Conservation (phyloP, 23 tunicate species). For the Oikopleura dioica region DNA sequence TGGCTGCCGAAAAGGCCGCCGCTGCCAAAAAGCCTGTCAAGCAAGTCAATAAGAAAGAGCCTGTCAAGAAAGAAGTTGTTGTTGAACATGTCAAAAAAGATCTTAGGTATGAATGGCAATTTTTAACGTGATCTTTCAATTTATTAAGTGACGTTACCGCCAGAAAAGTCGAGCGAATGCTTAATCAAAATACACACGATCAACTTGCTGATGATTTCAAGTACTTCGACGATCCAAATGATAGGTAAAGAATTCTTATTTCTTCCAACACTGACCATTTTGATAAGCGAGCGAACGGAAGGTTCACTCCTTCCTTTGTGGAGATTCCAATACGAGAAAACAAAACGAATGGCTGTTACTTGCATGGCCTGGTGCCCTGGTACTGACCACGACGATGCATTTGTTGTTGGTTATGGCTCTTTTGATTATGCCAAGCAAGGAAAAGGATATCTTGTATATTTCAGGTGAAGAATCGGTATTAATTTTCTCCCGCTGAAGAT, state of each 20-base stretch:
- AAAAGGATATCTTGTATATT: conserved; percentile 66
- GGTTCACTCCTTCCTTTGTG: conserved; percentile 86
- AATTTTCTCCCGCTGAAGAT: neutral
- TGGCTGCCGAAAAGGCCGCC: neutral
- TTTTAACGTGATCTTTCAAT: neutral
- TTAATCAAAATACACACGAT: conserved; percentile 88
- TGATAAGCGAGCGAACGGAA: no score
- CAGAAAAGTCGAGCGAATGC: conserved; percentile 50
- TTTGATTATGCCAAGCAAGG: conserved; percentile 75
- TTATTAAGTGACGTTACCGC: neutral
- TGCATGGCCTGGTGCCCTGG: conserved; percentile 25
- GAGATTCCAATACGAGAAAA: conserved; percentile 77
- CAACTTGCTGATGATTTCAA: conserved; percentile 96
- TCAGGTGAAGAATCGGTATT: conserved; percentile 11
- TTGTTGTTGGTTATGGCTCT: conserved; percentile 69
- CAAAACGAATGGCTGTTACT: conserved; percentile 81
- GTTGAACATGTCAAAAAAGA: neutral
- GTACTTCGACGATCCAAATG: conserved; percentile 92
- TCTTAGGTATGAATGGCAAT: neutral
- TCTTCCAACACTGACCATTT: no score
- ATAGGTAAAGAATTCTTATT: conserved; percentile 29
- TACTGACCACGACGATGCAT: conserved; percentile 26
- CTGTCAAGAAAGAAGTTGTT: neutral
- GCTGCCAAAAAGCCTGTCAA: no score
- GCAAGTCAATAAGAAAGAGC: no score